Evolutionary conservation across 2,888 invertebrate genomes (phyloP), one percentile per base, ranked within the genome.

Genomic region (Ptilodon capucinus): DNA sequence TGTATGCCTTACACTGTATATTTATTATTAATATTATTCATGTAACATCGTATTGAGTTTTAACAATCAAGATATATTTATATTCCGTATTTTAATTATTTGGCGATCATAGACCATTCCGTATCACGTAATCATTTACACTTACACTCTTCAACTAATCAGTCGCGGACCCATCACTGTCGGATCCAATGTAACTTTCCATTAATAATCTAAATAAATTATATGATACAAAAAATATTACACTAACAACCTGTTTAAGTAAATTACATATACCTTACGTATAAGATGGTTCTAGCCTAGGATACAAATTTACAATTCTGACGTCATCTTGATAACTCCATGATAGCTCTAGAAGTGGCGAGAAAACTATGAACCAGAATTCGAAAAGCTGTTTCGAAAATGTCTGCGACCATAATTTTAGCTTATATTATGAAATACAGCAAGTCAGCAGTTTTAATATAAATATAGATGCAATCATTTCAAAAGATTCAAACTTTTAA

Each of bases 201-300:
- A 76, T 83, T 84, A 83, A 68, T 74, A 79, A 79, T 74, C 84
- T 89, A 86, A 86, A 90, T 88, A 90, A 90, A 89, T 91, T 86
- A 90, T 89, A 90, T 88, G 75, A 86, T 91, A 90, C 88, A 90
- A 90, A 90, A 89, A 87, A 86, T 86, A 89, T 84, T 81, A 84
- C 80, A 81, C 82, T 81, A 81, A 79, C 72, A 79, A 79, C 81
- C 77, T 75, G 77, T 76, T 76, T 79, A 77, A 68, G 73, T 81
- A 81, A 75, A 76, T 82, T 79, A 81, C 76, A 81, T 73, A 74
- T 79, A 79, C 70, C 79, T 75, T 79, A 82, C 75, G 75, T 83
- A 81, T 79, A 72, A 68, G 71, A 75, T 66, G 69, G 74, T 71
- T 76, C 71, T 79, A 81, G 48, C 70, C 74, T 79, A 74, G 47